Evolutionary conservation across 2,113 vertebrate genomes (phyloP).

Genomic region (Alouatta palliata): DNA sequence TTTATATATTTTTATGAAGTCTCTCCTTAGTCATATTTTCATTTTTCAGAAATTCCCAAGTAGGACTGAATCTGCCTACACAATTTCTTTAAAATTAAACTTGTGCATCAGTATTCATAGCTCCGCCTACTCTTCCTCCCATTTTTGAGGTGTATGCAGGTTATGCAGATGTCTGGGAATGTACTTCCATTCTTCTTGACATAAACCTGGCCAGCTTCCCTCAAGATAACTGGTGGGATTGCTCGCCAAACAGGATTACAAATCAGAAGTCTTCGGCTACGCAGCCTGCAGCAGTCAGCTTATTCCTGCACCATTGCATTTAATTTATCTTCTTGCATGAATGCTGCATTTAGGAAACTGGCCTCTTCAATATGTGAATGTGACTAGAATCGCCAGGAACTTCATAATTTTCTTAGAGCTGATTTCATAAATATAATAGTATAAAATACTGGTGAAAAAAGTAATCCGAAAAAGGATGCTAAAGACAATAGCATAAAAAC

Average conservation of each 20-base stretch:
- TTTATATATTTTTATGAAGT: constrained; percentile 17
- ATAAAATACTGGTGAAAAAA: background rate
- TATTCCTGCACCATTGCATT: no score
- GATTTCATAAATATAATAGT: background rate
- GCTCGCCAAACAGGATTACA: background rate
- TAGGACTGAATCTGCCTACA: constrained; percentile 29
- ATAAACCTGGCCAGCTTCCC: background rate
- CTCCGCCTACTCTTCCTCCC: constrained; percentile 40
- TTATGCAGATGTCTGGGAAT: constrained; percentile 57
- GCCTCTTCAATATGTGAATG: background rate
- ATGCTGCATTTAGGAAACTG: background rate
- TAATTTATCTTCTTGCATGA: background rate
- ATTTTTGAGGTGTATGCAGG: background rate
- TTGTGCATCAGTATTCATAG: constrained; percentile 29
- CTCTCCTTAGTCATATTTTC: constrained; percentile 48
- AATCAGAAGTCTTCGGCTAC: background rate
- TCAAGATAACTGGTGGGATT: background rate
- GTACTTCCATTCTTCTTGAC: constrained; percentile 53
- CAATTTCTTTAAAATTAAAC: constrained; percentile 61
- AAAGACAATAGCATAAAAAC: background rate
- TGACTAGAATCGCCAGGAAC: background rate
- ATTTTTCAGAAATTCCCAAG: constrained; percentile 52
- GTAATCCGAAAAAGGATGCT: background rate
- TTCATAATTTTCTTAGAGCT: background rate
- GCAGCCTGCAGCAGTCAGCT: rapidly evolving